Evolutionary conservation across 2,113 vertebrate genomes (phyloP).

Genomic region (Pygoscelis antarcticus): DNA sequence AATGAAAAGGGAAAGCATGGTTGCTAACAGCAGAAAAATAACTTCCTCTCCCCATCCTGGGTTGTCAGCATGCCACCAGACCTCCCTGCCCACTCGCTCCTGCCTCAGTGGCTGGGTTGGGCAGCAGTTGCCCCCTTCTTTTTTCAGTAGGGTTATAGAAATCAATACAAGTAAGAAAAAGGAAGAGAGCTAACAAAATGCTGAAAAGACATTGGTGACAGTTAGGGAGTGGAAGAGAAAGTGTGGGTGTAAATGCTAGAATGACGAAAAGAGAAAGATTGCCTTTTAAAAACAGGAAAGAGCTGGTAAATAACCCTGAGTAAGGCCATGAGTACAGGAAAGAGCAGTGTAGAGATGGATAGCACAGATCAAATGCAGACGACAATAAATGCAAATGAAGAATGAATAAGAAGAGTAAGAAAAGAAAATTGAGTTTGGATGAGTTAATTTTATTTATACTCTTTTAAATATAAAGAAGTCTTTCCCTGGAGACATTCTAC

Average conservation of each 20-base stretch:
- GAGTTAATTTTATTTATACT: background rate
- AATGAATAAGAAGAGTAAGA: background rate
- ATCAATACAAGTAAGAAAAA: background rate
- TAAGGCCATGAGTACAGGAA: background rate
- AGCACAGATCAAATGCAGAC: background rate
- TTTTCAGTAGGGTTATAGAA: background rate
- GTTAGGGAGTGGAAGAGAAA: background rate
- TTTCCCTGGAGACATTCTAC: background rate
- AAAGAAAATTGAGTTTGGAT: background rate
- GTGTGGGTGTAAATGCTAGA: background rate
- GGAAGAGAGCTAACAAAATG: background rate
- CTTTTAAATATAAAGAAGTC: background rate
- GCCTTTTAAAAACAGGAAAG: background rate
- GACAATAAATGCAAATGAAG: conserved; percentile 8
- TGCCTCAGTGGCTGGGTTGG: background rate
- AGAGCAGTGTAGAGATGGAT: background rate
- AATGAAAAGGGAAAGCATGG: background rate
- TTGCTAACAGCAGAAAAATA: background rate
- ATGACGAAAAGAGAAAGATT: background rate
- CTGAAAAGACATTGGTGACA: background rate
- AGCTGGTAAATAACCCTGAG: background rate
- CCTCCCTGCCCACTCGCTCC: background rate
- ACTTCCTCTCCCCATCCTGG: background rate
- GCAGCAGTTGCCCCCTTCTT: background rate
- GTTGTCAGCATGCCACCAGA: background rate